Evolutionary conservation across 2,888 invertebrate genomes (phyloP).

Genomic region (Drosophila tripunctata): DNA sequence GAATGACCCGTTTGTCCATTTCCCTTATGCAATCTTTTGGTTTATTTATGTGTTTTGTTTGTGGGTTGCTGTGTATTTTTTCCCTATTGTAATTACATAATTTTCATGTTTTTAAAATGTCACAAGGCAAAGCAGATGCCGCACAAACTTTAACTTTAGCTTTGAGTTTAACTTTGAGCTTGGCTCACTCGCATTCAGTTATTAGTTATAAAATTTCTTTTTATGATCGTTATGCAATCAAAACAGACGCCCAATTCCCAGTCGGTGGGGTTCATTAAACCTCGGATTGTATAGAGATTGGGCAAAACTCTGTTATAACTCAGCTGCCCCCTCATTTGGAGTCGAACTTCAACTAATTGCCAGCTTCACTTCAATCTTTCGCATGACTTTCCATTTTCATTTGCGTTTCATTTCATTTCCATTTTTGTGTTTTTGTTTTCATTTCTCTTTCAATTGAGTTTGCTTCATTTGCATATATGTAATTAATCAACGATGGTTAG

Average conservation of each 20-base stretch:
- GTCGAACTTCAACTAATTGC: slow-evolving; percentile 42
- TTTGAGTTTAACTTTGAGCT: background rate
- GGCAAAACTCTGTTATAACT: too few relatives aligned
- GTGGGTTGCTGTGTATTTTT: slow-evolving; percentile 25
- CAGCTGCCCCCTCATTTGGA: slow-evolving; percentile 18
- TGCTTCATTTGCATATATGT: slow-evolving; percentile 45
- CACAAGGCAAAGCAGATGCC: slow-evolving; percentile 68
- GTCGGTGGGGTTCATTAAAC: slow-evolving; percentile 48
- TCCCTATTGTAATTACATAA: slow-evolving; percentile 62
- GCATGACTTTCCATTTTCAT: slow-evolving; percentile 47
- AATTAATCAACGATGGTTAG: slow-evolving; percentile 55
- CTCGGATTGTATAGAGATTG: slow-evolving; percentile 29
- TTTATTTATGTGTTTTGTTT: slow-evolving; percentile 32
- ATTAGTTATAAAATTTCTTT: slow-evolving; percentile 69
- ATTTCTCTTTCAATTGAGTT: slow-evolving; percentile 12
- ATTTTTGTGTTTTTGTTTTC: slow-evolving; percentile 1
- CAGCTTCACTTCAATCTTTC: slow-evolving; percentile 34
- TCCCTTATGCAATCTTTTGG: slow-evolving; percentile 47
- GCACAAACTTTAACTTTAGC: slow-evolving; percentile 1
- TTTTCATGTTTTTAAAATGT: slow-evolving; percentile 70
- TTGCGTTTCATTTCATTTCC: slow-evolving; percentile 9
- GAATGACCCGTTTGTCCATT: slow-evolving; percentile 51
- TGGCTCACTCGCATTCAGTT: slow-evolving; percentile 47
- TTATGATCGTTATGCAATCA: slow-evolving; percentile 43
- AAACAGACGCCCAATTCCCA: slow-evolving; percentile 32